phyloP scores from a whole-genome alignment of 2,888 invertebrate genomes.

The Tubulanus polymorphus region DNA sequence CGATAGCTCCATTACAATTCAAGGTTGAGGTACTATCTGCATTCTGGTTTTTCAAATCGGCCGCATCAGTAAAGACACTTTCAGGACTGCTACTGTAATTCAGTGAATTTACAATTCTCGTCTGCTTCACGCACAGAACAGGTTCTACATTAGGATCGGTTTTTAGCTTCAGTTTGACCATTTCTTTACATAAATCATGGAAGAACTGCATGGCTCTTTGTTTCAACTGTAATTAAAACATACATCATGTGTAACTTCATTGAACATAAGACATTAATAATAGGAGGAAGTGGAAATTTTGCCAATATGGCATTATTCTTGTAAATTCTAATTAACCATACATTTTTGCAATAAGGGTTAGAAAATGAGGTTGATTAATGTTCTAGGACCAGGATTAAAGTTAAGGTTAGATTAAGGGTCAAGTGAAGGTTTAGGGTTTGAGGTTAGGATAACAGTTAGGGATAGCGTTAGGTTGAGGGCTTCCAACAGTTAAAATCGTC shows the following conservation, averaged over 20 bases:
- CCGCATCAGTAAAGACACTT: neutral
- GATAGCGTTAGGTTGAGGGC: no score
- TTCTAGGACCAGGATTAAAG: no score
- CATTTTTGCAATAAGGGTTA: no score
- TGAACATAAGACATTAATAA: no score
- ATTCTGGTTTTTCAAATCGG: neutral
- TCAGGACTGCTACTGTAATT: neutral
- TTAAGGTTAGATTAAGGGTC: no score
- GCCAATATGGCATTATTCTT: no score
- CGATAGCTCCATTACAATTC: neutral
- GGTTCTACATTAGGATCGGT: constrained; percentile 30
- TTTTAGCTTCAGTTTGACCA: constrained; percentile 19
- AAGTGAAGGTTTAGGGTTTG: no score
- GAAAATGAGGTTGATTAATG: no score
- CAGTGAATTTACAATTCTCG: neutral
- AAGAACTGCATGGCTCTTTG: constrained; percentile 35
- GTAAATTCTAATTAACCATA: no score
- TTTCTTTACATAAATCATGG: constrained; percentile 28
- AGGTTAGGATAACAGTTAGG: no score
- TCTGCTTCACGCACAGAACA: constrained; percentile 8
- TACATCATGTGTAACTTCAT: neutral
- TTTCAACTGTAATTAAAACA: constrained; percentile 24
- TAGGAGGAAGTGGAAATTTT: no score
- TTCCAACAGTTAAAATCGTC: no score
- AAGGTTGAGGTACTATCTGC: neutral